A percentile compares a stretch with the other conserved stretches of the same genome.
phyloP scores from a whole-genome alignment of 2,797 vertebrate genomes.

The Bovichtus diacanthus region DNA sequence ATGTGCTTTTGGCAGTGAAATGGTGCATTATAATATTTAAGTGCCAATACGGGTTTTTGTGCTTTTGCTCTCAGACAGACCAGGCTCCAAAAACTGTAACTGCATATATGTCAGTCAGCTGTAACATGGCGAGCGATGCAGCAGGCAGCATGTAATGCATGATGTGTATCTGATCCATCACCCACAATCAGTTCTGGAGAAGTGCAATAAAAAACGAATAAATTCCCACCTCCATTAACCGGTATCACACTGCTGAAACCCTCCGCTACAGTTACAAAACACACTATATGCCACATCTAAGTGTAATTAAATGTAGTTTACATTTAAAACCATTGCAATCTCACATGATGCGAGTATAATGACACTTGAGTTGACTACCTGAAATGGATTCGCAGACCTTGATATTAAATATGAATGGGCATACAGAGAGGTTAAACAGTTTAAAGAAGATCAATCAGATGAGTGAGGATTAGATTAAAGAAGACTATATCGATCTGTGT shows the following conservation, averaged over 20 bases:
- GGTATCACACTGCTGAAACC: not conserved
- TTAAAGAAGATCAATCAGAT: not conserved
- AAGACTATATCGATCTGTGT: not conserved
- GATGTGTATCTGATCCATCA: not conserved
- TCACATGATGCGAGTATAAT: not conserved
- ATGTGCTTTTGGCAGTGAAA: not conserved
- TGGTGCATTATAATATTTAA: conserved; percentile 22
- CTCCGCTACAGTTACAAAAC: not conserved
- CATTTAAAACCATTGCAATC: not conserved
- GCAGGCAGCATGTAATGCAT: not conserved
- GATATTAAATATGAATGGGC: conserved; percentile 8
- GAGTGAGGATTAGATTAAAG: not conserved
- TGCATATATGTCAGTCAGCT: not conserved
- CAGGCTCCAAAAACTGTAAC: not conserved
- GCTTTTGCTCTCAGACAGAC: conserved; percentile 1
- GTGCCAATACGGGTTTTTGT: conserved; percentile 4
- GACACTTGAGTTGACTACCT: not conserved
- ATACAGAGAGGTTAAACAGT: not conserved
- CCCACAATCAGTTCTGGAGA: not conserved
- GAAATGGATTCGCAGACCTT: not conserved
- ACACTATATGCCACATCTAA: not conserved
- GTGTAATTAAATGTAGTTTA: not conserved
- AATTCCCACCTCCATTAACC: not conserved
- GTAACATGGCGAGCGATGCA: not conserved
- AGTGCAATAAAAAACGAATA: not conserved